These are phyloP conservation scores for Entomobrya multifasciata DNA, from an alignment of 2,888 invertebrate species.

Conservation along the genomic window DNA sequence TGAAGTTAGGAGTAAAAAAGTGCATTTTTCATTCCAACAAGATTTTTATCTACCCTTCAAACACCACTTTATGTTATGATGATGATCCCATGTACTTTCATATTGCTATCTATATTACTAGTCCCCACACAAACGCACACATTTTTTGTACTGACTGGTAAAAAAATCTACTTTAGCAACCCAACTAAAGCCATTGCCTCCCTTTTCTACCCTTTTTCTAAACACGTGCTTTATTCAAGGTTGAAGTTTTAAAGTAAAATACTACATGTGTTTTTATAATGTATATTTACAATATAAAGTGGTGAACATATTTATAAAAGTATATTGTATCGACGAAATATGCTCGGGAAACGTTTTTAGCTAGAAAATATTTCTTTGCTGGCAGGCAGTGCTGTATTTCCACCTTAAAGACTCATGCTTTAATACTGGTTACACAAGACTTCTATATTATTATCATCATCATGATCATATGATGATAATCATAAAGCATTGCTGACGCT, in stretches of 20 bases:
- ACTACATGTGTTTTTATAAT: constrained; percentile 23
- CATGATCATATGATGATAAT: constrained; percentile 18
- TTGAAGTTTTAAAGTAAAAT: constrained; percentile 26
- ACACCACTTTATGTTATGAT: constrained; percentile 64
- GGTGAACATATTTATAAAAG: too few species aligned
- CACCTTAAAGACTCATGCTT: background rate
- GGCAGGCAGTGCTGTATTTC: constrained; percentile 14
- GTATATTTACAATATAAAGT: too few species aligned
- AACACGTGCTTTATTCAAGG: constrained; percentile 27
- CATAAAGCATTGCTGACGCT: constrained; percentile 55
- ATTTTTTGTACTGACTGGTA: background rate
- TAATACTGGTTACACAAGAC: background rate
- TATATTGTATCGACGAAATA: too few species aligned
- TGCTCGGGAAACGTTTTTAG: too few species aligned
- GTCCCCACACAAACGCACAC: background rate
- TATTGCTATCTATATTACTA: constrained; percentile 6
- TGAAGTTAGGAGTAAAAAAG: constrained; percentile 44
- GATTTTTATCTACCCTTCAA: constrained; percentile 68
- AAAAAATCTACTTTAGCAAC: background rate
- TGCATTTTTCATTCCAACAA: constrained; percentile 46
- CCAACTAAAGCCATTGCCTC: background rate
- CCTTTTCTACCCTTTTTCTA: constrained; percentile 14
- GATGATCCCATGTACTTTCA: constrained; percentile 50
- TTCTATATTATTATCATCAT: background rate
- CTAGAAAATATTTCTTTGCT: too few species aligned